Conservation (phyloP, 2,888 invertebrate genomes). For the Pseudoips prasinana region DNA sequence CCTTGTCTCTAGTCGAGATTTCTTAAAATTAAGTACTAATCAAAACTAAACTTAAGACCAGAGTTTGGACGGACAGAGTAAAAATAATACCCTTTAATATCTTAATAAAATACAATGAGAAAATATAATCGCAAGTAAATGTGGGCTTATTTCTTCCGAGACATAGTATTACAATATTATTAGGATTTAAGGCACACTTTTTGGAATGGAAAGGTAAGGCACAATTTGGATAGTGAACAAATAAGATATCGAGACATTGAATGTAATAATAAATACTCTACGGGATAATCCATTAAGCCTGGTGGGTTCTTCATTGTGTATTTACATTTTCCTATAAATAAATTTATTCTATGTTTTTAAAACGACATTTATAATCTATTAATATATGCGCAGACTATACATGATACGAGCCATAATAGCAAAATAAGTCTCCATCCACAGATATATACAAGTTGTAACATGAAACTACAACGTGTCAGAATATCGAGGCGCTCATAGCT, state of each 20-base stretch:
- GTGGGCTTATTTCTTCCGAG: constrained; percentile 8
- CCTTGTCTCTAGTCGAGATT: constrained; percentile 10
- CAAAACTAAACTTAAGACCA: constrained; percentile 55
- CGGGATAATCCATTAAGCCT: constrained; percentile 46
- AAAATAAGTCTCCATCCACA: too few species aligned
- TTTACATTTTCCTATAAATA: constrained; percentile 43
- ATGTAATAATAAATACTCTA: constrained; percentile 2
- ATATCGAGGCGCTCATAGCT: too few species aligned
- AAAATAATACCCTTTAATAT: constrained; percentile 21
- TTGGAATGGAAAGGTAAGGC: constrained; percentile 23
- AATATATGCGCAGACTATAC: background rate
- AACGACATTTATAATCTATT: background rate
- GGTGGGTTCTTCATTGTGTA: constrained; percentile 59
- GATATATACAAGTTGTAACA: too few species aligned
- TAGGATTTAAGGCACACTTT: constrained; percentile 42
- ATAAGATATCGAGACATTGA: constrained; percentile 18
- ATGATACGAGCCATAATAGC: too few species aligned
- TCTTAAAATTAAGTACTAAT: constrained; percentile 30
- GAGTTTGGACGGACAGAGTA: constrained; percentile 63
- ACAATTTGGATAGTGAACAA: constrained; percentile 9
- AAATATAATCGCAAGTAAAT: constrained; percentile 1
- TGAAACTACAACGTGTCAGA: too few species aligned
- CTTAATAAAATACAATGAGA: constrained; percentile 7
- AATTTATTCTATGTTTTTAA: constrained; percentile 6
- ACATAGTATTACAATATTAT: too few species aligned